Base-by-base conservation (phyloP, 2,888 invertebrate species). In the Stegana nigrithorax region DNA sequence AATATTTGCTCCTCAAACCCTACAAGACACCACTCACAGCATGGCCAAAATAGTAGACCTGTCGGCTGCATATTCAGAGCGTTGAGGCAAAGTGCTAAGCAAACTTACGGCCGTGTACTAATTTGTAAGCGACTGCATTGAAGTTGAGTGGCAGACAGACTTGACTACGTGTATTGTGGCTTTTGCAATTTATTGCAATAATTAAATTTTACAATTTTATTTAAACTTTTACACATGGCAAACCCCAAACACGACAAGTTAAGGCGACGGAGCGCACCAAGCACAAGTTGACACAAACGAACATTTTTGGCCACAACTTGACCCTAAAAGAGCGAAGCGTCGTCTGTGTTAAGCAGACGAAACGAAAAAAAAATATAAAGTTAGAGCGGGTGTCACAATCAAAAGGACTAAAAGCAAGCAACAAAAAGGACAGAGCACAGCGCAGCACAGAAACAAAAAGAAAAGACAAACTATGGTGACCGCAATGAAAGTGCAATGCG, bases 141-240 rank as follows among this genome's bases (percentile, higher is more conserved):
- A 51, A 29, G 3, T 39, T 8, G 2, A 39, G 2, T 39, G 39
- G 3, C 6, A 6, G 39, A 14, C 39, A 5, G 39, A 14, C 39
- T n/a, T 14, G 39, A 2, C 32, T 32, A 2, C 2, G 3, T n/a
- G 32, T 55, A 32, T 32, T 55, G 53, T 55, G 53, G 53, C 21
- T 55, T 55, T 55, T 36, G 12, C 53, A 55, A 55, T 55, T 55
- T 55, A 55, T 55, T 55, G 53, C 19, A 55, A 55, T 55, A 55
- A 55, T 55, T 55, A 55, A 55, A 55, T 55, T 55, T 32, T 21
- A 55, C 53, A 55, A 55, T 55, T 55, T 32, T 36, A 55, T 36
- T 55, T 36, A 21, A 32, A 55, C 21, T 19, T 32, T 17, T 25
- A 25, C 14, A 26, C 51, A 27, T 4, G 14, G 17, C 44, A 44